Evolutionary conservation across 2,797 vertebrate genomes (phyloP), one percentile per base, ranked within the genome.

Genomic region (Harpagifer antarcticus): DNA sequence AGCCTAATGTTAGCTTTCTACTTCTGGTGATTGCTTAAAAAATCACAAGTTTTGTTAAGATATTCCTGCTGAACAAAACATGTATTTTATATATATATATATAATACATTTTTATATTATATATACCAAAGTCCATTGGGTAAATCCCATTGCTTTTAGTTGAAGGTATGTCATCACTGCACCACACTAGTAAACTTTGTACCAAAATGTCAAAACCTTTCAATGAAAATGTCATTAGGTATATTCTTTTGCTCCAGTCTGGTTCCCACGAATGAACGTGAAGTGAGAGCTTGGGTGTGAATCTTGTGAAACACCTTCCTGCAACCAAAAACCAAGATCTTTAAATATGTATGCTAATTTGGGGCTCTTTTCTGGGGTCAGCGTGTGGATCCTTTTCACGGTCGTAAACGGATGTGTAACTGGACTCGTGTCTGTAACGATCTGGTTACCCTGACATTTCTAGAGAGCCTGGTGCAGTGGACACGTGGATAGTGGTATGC

Each of bases 391-490:
- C 85, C 76, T 77, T 91, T 92, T 87, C 85, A 57, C 78, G 5
- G 85, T 92, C 89, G 70, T 93, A 91, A 94, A 90, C 81, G 85
- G 88, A 89, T 82, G 78, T 88, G 93, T 90, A 95, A 93, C 90
- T 68, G 82, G 84, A 93, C 81, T 90, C 89, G 58, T 70, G 85
- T 58, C 77, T 82, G 87, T 68, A 66, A 83, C 13, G 87, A 91
- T 96, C 90, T 45, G 63, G 88, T 95, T 94, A 88, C 92, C 74
- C 65, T 93, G 93, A 93, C 90, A 93, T 95, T 94, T 94, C 72
- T 84, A 75, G 86, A 83, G 82, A 89, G 84, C 78, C 76, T 13
- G 59, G 77, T 77, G 81, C 66, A 72, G 86, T 76, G 74, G 85
- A 82, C 79, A 76, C 63, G 74, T 84, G 80, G 84, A 87, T 88